A percentile compares a stretch with the other conserved stretches of the same genome.
phyloP scores from a whole-genome alignment of 2,888 invertebrate species.

The Zonitis immaculata region DNA sequence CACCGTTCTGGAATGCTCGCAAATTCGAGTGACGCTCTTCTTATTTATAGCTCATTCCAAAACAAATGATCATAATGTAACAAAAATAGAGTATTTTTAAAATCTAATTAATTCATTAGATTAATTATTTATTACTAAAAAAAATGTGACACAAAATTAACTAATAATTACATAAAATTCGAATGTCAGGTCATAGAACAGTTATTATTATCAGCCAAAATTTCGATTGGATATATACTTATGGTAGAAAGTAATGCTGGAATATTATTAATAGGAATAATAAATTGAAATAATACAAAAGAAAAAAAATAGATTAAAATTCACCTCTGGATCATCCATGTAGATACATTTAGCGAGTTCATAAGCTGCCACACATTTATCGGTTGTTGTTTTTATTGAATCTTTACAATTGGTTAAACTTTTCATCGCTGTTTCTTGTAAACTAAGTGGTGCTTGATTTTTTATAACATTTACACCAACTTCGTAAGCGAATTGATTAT shows the following conservation, averaged over 20 bases:
- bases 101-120: background rate
- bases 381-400: slow-evolving; percentile 45
- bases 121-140: background rate
- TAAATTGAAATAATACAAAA: background rate
- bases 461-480: slow-evolving; percentile 51
- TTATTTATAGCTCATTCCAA: too few relatives aligned
- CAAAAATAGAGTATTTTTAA: too few relatives aligned
- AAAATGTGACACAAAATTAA: background rate
- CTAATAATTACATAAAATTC: background rate
- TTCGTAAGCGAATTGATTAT: slow-evolving; percentile 47
- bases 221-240: too few relatives aligned
- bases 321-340: slow-evolving; percentile 49
- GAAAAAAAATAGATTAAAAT: too few relatives aligned
- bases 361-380: slow-evolving; percentile 53
- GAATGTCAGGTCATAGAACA: background rate
- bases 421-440: slow-evolving; percentile 48
- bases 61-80: too few relatives aligned
- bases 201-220: background rate
- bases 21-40: too few relatives aligned
- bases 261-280: background rate
- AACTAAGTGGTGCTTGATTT: slow-evolving; percentile 48
- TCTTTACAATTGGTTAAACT: slow-evolving; percentile 52
- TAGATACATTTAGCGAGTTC: slow-evolving; percentile 53
- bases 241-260: slow-evolving; percentile 1
- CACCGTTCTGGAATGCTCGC: too few relatives aligned